Evolutionary conservation across 2,888 invertebrate species (phyloP), one percentile per base, ranked within the genome.

Genomic region (Drosophila merina): DNA sequence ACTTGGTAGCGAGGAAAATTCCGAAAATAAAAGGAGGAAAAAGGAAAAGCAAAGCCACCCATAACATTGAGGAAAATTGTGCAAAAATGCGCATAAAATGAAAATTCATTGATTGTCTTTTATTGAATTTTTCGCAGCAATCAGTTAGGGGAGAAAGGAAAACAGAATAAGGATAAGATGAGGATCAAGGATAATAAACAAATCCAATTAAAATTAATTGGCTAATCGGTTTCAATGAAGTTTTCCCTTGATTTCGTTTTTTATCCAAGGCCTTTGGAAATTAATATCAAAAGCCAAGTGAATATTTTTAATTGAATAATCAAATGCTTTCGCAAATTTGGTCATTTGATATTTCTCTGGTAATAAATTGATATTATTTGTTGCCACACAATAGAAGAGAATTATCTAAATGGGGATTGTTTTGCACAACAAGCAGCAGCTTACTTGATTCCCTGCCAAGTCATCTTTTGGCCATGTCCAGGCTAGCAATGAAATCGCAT

Each of bases 21-120:
- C 5, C 28, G 8, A 20, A 20, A 14, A 45, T 25, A 28, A 70
- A 70, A 50, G 4, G 48, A 12, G 47, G 5, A 30, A 26, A 25
- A 36, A 30, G 20, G 70, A 9, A 33, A 44, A 38, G 36, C 33
- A 44, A 5, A 26, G 48, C 14, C 52, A 25, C 68, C 52, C 49
- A 69, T 55, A 69, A 68, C 69, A 60, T 55, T 69, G 69, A 57
- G 58, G 48, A 56, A 67, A 69, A 77, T 74, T 77, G 74, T 69
- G 70, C 52, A 85, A 82, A 77, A 69, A 76, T 72, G 71, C 77
- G 77, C 79, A 74, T 76, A 62, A 83, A 76, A 83, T 77, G 66
- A 83, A 83, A 82, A 83, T 64, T 72, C 82, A 86, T 80, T 83
- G 80, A 82, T 80, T 82, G 81, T 83, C 80, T 77, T 42, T 30